Evolutionary conservation across 2,113 vertebrate species (phyloP), one percentile per base, ranked within the genome.

Genomic region (Ictalurus furcatus): DNA sequence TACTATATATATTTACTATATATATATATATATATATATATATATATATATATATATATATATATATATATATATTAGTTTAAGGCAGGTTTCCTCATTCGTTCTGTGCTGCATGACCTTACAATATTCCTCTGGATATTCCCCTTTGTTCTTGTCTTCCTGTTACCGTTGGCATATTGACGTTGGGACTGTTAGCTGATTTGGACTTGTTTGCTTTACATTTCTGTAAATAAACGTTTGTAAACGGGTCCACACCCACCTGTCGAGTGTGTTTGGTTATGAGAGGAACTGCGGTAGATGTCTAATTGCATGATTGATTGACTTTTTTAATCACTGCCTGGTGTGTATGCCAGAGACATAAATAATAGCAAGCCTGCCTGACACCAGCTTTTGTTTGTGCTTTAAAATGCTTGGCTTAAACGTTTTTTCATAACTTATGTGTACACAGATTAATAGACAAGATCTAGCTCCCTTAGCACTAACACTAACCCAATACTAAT

Each of bases 151-250:
- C 8, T 59, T 21, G 54, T 30, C 17, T 34, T 59, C 54, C 30
- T 82, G n/a, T 17, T 37, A 82, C 8, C 54, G 30, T 59, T 59
- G 30, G 6, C 14, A 58, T 6, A 30, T 56, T 80, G 78, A 56
- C 52, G 16, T 56, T 81, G 8, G 6, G n/a, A 78, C 54, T 59
- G 54, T 34, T 82, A 23, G 17, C 54, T 59, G 79, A 81, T 81
- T 81, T 56, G 52, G 28, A 56, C 14, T 30, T 81, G 79, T 81
- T 58, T 58, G 52, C 54, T 81, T 81, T 58, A 58, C 52, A 56
- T 81, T 81, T 81, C 79, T 30, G 28, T 79, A 79, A 79, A 79
- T 79, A 79, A 44, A 76, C 73, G 44, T 52, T 78, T 12, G 23
- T 78, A 78, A 80, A 54, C 11, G 48, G 40, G 54, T 37, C 80